Conservation (phyloP, 2,888 invertebrate genomes). For the Callimorpha dominula region DNA sequence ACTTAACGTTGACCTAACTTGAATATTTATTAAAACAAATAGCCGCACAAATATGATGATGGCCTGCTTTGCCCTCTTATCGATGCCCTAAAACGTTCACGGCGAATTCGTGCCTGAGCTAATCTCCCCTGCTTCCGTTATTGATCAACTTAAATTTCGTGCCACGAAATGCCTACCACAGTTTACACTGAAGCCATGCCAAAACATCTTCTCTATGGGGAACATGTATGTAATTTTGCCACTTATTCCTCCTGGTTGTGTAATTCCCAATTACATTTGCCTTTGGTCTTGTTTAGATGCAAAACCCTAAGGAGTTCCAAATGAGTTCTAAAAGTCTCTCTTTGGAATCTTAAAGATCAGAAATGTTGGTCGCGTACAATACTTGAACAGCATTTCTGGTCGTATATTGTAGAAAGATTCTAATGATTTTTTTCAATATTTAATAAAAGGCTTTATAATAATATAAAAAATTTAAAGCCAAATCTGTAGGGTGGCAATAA, state of each 20-base stretch:
- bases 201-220: conserved; percentile 21
- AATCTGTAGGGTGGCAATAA: too few species aligned
- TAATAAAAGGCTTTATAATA: too few species aligned
- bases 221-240: background rate
- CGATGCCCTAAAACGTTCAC: conserved; percentile 78
- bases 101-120: conserved; percentile 79
- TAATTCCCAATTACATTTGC: background rate
- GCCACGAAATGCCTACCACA: conserved; percentile 54
- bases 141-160: conserved; percentile 78
- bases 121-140: conserved; percentile 79
- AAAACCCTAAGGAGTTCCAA: too few species aligned
- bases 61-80: conserved; percentile 58
- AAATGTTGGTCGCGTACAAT: too few species aligned
- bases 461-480: too few species aligned
- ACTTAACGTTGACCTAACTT: conserved; percentile 20
- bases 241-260: background rate
- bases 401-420: too few species aligned
- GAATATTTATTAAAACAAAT: conserved; percentile 47
- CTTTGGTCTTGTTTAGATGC: too few species aligned
- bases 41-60: conserved; percentile 28
- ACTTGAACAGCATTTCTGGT: too few species aligned
- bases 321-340: too few species aligned
- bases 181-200: conserved; percentile 50
- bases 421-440: too few species aligned
- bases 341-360: too few species aligned